phyloP scores from a whole-genome alignment of 2,113 vertebrate species.

The Pelodiscus sinensis region DNA sequence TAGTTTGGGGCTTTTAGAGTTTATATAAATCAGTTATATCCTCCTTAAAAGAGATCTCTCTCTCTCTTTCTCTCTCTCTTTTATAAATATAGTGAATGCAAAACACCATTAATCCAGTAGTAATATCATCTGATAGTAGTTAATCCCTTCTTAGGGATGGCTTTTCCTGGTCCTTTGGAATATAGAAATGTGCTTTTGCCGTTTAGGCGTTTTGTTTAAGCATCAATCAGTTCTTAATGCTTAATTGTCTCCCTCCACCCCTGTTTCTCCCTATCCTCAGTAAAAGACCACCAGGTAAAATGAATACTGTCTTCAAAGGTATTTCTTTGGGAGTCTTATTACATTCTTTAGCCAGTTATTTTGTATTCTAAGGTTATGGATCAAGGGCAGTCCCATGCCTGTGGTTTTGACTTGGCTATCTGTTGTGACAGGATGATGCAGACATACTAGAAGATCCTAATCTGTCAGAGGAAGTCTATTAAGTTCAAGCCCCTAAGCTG shows the following conservation, averaged over 20 bases:
- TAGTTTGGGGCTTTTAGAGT: constrained; percentile 51
- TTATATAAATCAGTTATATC: constrained; percentile 75
- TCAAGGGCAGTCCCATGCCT: constrained; percentile 76
- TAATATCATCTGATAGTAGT: constrained; percentile 83
- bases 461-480: constrained; percentile 83
- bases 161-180: constrained; percentile 73
- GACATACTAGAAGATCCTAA: constrained; percentile 73
- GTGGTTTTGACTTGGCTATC: constrained; percentile 76
- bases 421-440: constrained; percentile 79
- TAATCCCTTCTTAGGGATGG: constrained; percentile 82
- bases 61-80: neutral
- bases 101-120: constrained; percentile 80
- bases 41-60: constrained; percentile 62
- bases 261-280: neutral
- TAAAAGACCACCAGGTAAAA: constrained; percentile 69
- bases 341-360: constrained; percentile 52
- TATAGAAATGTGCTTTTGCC: constrained; percentile 76
- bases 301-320: constrained; percentile 66
- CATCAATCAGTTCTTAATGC: constrained; percentile 74
- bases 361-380: constrained; percentile 81
- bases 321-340: constrained; percentile 61
- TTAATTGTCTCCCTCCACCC: constrained; percentile 71
- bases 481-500: constrained; percentile 81
- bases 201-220: constrained; percentile 75
- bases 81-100: constrained; percentile 74